Base-by-base conservation (phyloP, 2,113 vertebrate species). In the Phaethornis superciliosus region DNA sequence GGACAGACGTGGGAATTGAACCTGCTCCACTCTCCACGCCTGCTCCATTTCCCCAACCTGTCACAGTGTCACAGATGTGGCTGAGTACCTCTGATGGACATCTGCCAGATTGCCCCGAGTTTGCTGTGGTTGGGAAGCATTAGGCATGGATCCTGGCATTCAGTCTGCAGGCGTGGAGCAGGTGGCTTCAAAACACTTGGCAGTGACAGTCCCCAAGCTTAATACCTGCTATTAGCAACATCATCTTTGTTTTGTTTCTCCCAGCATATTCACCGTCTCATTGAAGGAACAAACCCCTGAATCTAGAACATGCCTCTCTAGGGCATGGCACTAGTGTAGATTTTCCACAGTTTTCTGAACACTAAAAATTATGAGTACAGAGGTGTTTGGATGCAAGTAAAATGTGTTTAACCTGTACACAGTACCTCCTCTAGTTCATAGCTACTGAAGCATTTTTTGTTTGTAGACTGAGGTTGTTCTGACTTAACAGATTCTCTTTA, bases 61-160 rank as follows among this genome's bases (percentile, higher is more conserved):
- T 88, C 93, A 83, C 85, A 32, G 72, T 22, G 49, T 49, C 81
- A 75, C 62, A 60, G 83, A 69, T 71, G 69, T 86, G 89, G 75
- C 12, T 86, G 72, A 93, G 69, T 17, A 46, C 88, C 52, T 93
- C 80, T 77, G 44, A 64, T 92, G 95, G 94, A 93, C 80, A 49
- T 2, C 44, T 81, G 92, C 92, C 95, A 96, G 92, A 47, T 0
- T 92, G 92, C 49, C 85, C 77, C 0, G 7, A 46, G 88, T 37
- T 19, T 62, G 75, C 74, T 84, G 77, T 0, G 1, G 18, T 56
- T 81, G 56, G 60, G 85, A 90, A 88, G 85, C 28, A 0, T 46
- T 77, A 59, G 88, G 59, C 72, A 26, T 14, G 21, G 84, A 56
- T 89, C 67, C 67, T 90, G 89, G 94, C 90, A 40, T 54, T 67